phyloP scores from a whole-genome alignment of 2,888 invertebrate genomes.

The Trimorus sp. region DNA sequence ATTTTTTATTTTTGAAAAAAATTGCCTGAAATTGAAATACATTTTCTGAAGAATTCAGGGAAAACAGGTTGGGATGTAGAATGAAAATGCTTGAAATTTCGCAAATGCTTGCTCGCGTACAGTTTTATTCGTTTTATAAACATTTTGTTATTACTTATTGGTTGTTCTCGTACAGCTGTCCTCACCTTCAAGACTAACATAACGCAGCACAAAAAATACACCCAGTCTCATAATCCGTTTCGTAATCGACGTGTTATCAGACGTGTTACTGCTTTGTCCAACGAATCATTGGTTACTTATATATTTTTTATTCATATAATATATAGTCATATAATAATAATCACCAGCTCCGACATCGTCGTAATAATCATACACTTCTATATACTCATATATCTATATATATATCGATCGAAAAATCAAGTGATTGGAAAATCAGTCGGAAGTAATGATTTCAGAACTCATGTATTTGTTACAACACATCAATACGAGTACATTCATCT shows the following conservation, averaged over 20 bases:
- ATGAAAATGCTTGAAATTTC: constrained; percentile 20
- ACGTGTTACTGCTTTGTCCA: too few relatives aligned
- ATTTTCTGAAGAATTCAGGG: neutral
- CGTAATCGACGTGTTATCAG: constrained; percentile 10
- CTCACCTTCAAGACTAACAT: constrained; percentile 44
- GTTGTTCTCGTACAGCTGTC: constrained; percentile 47
- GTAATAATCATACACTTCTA: too few relatives aligned
- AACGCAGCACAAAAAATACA: constrained; percentile 56
- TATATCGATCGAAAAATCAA: constrained; percentile 34
- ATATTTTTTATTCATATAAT: constrained; percentile 20
- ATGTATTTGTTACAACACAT: constrained; percentile 73
- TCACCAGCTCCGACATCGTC: too few relatives aligned
- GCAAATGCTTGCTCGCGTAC: constrained; percentile 56
- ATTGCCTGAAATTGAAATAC: too few relatives aligned
- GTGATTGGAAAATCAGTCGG: constrained; percentile 41
- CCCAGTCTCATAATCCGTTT: constrained; percentile 50
- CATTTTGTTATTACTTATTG: constrained; percentile 47
- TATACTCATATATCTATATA: constrained; percentile 7
- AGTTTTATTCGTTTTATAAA: constrained; percentile 60
- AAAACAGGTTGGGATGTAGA: neutral
- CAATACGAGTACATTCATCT: constrained; percentile 76
- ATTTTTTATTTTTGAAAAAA: too few relatives aligned
- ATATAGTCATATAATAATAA: constrained; percentile 14
- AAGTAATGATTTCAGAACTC: constrained; percentile 37
- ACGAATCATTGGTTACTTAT: neutral